phyloP scores from a whole-genome alignment of 1,140 invertebrate genomes.

The Thalassaphorura encarpata region DNA sequence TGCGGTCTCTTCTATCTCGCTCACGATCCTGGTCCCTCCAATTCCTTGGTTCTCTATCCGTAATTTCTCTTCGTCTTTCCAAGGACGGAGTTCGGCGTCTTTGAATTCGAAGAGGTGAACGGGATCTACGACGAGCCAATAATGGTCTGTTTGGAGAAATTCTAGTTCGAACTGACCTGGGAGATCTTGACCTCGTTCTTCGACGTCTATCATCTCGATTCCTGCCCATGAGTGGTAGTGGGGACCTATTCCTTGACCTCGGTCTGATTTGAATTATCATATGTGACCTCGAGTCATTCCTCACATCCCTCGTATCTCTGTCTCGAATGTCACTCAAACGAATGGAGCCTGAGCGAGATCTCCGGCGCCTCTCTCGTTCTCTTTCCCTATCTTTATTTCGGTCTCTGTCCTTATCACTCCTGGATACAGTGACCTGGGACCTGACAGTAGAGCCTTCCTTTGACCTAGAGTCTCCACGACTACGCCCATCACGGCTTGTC shows the following conservation, averaged over 20 bases:
- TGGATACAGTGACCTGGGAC: conserved; percentile 3
- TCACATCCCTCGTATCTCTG: conserved; percentile 1
- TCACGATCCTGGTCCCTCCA: not conserved
- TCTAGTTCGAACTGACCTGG: conserved; percentile 5
- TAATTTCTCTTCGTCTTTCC: too few species aligned
- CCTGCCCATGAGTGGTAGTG: too few species aligned
- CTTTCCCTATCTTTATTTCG: conserved; percentile 13
- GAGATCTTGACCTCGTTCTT: conserved; percentile 15
- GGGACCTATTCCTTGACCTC: not conserved
- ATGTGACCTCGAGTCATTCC: not conserved
- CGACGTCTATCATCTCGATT: too few species aligned
- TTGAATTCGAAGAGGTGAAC: not conserved
- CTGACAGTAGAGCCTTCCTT: too few species aligned
- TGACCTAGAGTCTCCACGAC: not conserved
- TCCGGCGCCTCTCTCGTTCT: not conserved
- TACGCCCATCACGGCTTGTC: not conserved
- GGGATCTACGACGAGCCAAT: conserved; percentile 22
- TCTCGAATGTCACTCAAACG: not conserved
- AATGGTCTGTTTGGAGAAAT: not conserved
- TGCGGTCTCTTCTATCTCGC: too few species aligned
- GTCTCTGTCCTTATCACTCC: not conserved
- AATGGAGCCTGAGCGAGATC: conserved; percentile 4
- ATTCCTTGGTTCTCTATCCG: too few species aligned
- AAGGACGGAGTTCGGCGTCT: not conserved
- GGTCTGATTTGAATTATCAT: not conserved